Percentiles rank a stretch among this genome's conserved stretches.
Evolutionary conservation across 2,113 vertebrate species (phyloP).

Genomic region (Hiodon alosoides): DNA sequence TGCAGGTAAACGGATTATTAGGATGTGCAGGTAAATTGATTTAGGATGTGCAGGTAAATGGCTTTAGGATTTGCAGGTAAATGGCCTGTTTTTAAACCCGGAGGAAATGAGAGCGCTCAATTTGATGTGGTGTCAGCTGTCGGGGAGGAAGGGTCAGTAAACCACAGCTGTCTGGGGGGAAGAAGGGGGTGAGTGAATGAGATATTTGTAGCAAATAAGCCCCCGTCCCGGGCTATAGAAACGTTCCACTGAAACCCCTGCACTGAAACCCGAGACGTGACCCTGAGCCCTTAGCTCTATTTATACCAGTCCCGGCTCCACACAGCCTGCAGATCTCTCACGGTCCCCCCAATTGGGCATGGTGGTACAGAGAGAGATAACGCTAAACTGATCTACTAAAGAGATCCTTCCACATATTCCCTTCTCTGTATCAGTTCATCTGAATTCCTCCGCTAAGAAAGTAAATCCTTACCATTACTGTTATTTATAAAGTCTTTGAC

Average conservation of each 20-base stretch:
- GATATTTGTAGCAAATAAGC: slow-evolving; percentile 36
- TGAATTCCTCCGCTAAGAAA: no score
- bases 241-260: slow-evolving; percentile 47
- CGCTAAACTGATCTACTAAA: no score
- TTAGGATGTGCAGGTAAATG: no score
- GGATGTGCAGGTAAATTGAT: no score
- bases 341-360: neutral
- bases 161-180: neutral
- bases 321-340: slow-evolving; percentile 39
- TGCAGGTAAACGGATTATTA: no score
- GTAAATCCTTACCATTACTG: no score
- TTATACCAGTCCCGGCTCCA: slow-evolving; percentile 53
- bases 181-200: slow-evolving; percentile 4
- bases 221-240: slow-evolving; percentile 28
- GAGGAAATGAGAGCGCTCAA: no score
- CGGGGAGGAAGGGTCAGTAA: neutral
- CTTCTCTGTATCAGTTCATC: no score
- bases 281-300: slow-evolving; percentile 57
- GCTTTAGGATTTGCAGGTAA: no score
- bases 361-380: neutral
- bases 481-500: no score
- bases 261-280: slow-evolving; percentile 58
- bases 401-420: no score
- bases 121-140: no score
- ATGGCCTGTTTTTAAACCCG: neutral